phyloP scores from a whole-genome alignment of 2,797 vertebrate species.

The Spondyliosoma cantharus region DNA sequence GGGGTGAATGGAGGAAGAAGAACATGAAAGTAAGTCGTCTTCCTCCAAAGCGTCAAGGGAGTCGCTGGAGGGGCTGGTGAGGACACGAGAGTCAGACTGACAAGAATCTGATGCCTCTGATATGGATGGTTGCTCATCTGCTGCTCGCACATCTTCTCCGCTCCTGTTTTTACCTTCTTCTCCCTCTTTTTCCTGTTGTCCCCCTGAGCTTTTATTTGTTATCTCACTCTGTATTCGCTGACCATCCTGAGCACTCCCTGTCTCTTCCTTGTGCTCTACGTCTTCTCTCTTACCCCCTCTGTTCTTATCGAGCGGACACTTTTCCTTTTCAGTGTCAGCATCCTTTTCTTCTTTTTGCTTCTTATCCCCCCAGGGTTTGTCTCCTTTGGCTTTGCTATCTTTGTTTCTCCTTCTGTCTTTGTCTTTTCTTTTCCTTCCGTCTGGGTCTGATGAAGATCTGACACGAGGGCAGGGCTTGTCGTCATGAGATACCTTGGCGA shows the following conservation, averaged over 20 bases:
- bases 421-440: slow-evolving; percentile 54
- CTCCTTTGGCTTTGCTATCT: slow-evolving; percentile 47
- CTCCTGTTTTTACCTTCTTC: slow-evolving; percentile 21
- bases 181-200: background rate
- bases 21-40: slow-evolving; percentile 88
- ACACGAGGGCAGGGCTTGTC: slow-evolving; percentile 55
- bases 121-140: slow-evolving; percentile 71
- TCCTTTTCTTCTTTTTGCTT: slow-evolving; percentile 62
- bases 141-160: slow-evolving; percentile 47
- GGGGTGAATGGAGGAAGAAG: slow-evolving; percentile 81
- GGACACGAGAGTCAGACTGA: slow-evolving; percentile 83
- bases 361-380: slow-evolving; percentile 27
- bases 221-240: slow-evolving; percentile 69
- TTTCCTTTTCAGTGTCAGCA: slow-evolving; percentile 50
- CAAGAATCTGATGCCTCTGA: slow-evolving; percentile 93
- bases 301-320: slow-evolving; percentile 3
- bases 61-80: slow-evolving; percentile 91
- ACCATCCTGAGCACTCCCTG: slow-evolving; percentile 4
- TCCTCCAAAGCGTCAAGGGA: slow-evolving; percentile 94
- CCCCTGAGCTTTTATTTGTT: background rate
- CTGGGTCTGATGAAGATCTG: slow-evolving; percentile 65
- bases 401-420: slow-evolving; percentile 54
- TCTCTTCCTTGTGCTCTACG: background rate
- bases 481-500: slow-evolving; percentile 45
- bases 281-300: slow-evolving; percentile 37